A percentile compares a stretch with the other conserved stretches of the same genome.
These are phyloP conservation scores for Cyphomyrus discorhynchus DNA, from an alignment of 2,113 vertebrate species.

Conservation along the genomic window DNA sequence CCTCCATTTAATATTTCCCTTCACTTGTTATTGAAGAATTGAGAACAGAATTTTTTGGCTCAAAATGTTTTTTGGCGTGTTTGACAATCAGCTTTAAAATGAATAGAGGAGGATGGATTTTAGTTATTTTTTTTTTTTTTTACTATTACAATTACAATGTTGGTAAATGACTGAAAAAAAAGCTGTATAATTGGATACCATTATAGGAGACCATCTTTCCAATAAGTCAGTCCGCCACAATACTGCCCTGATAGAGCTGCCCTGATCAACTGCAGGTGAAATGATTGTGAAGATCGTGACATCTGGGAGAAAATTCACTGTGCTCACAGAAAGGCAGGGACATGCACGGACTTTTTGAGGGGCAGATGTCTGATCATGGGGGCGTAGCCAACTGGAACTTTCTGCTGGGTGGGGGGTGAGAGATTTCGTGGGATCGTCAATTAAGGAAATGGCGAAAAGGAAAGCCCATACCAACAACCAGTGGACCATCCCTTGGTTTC, in stretches of 20 bases:
- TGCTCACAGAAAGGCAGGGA: background rate
- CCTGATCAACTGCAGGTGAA: no score
- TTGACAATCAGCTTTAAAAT: background rate
- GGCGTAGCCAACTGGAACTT: no score
- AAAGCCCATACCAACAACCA: background rate
- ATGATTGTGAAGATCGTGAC: no score
- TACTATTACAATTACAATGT: background rate
- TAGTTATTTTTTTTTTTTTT: background rate
- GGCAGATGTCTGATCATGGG: no score
- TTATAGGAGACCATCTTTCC: background rate
- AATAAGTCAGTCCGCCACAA: background rate
- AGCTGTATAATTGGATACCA: background rate
- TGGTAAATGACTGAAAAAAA: background rate
- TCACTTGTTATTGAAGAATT: background rate
- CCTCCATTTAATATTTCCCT: background rate
- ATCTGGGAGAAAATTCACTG: no score
- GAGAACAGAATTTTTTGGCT: background rate
- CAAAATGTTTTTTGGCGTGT: background rate
- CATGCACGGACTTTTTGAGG: background rate
- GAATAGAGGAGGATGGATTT: background rate
- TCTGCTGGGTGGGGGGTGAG: no score
- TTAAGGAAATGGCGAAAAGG: no score
- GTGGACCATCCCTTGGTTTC: background rate
- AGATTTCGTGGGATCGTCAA: no score
- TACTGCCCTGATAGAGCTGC: background rate